Evolutionary conservation across 1,140 invertebrate species (phyloP), one percentile per base, ranked within the genome.

Genomic region (Neomicropteryx cornuta): DNA sequence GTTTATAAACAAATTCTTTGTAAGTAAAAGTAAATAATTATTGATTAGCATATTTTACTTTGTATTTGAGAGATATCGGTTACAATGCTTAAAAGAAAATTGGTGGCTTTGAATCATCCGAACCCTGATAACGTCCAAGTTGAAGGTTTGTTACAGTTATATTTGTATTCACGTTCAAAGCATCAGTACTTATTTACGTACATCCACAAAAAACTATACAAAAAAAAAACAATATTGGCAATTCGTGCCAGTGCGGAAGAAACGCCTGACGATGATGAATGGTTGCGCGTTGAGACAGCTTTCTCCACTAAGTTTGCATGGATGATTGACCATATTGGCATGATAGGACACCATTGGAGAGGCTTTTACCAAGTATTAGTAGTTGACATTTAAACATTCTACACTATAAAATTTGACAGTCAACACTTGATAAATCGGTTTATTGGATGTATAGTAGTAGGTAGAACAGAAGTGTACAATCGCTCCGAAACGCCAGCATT

Each of bases 21-120:
- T n/a, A n/a, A n/a, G n/a, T n/a, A n/a, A n/a, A n/a, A n/a, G n/a
- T n/a, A n/a, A n/a, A n/a, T n/a, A n/a, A n/a, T n/a, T n/a, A n/a
- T n/a, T n/a, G n/a, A n/a, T n/a, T n/a, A n/a, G n/a, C n/a, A n/a
- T n/a, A n/a, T n/a, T n/a, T n/a, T n/a, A n/a, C n/a, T n/a, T n/a
- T n/a, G 24, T 27, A 27, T 27, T 27, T 27, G n/a, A n/a, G 24
- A 8, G 24, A 27, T n/a, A n/a, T n/a, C 6, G 24, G 6, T 34
- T 39, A 58, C 44, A 41, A 83, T 86, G 77, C 79, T 81, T 48
- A 74, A 74, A 55, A 62, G 77, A 49, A 86, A 84, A 62, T 56
- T 86, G n/a, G 64, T 70, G 49, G 81, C 84, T 13, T 59, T 93
- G 33, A 76, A 81, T 36, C 85, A 87, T 60, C 76, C 78, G 36